phyloP scores from a whole-genome alignment of 2,797 vertebrate species.

The Pipistrellus kuhlii region DNA sequence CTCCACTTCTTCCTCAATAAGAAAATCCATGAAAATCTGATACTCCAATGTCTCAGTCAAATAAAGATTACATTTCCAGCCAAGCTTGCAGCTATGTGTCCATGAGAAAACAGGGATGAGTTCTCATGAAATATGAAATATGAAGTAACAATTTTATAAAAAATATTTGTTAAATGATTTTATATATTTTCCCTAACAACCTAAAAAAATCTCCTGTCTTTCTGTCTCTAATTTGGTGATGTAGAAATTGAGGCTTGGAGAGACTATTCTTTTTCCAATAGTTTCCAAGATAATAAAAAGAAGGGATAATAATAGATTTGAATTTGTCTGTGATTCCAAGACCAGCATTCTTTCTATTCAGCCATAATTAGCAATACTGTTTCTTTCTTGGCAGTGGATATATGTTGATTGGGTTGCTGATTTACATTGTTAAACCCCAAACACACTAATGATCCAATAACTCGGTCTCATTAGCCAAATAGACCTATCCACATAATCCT shows the following conservation, averaged over 20 bases:
- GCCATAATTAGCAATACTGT: not conserved
- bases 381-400: slow-evolving; percentile 21
- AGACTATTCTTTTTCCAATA: not conserved
- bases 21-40: not conserved
- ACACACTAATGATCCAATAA: slow-evolving; percentile 3
- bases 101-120: not conserved
- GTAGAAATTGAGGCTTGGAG: not conserved
- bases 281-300: not conserved
- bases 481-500: slow-evolving; percentile 5
- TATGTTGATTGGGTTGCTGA: slow-evolving; percentile 15
- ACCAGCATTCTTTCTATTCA: not conserved
- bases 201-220: not conserved
- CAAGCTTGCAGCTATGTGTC: not conserved
- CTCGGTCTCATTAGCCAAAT: slow-evolving; percentile 30
- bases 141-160: not conserved
- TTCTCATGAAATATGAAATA: not conserved
- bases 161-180: not conserved
- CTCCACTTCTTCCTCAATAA: not conserved
- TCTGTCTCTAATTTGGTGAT: not conserved
- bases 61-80: not conserved
- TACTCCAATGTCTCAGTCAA: not conserved
- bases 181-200: not conserved
- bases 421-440: slow-evolving; percentile 39
- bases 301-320: not conserved
- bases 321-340: not conserved